Conservation (phyloP, 1,140 invertebrate species). For the Pseudomyrmex dendroicus region DNA sequence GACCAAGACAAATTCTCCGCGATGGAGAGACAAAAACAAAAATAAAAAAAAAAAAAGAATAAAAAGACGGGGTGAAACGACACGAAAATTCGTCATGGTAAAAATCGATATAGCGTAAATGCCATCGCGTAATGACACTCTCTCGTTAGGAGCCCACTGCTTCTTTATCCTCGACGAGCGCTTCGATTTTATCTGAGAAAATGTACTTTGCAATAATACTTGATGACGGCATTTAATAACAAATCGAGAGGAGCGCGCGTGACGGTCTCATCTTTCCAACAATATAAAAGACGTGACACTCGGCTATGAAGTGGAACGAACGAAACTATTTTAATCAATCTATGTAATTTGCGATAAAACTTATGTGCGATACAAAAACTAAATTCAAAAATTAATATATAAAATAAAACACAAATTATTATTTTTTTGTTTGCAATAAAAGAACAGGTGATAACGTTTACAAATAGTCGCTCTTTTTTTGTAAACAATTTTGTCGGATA, state of each 20-base stretch:
- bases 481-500: background rate
- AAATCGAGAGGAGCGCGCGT: background rate
- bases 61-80: slow-evolving; percentile 40
- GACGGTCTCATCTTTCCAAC: slow-evolving; percentile 6
- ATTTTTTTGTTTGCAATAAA: background rate
- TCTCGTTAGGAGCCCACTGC: slow-evolving; percentile 44
- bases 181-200: slow-evolving; percentile 31
- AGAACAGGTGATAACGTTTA: background rate
- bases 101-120: slow-evolving; percentile 65
- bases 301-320: no score
- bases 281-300: background rate
- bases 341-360: no score
- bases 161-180: slow-evolving; percentile 27
- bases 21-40: background rate
- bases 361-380: no score
- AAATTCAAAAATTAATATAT: no score
- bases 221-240: slow-evolving; percentile 35
- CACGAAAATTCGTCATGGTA: slow-evolving; percentile 62
- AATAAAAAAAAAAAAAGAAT: background rate
- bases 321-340: no score
- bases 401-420: no score
- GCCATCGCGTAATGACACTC: slow-evolving; percentile 25
- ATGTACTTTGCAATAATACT: slow-evolving; percentile 34
- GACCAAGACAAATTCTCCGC: slow-evolving; percentile 70
- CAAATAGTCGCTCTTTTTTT: background rate